Percentiles rank a stretch among this genome's conserved stretches.
Conservation (phyloP, 2,113 vertebrate genomes). For the Ornithorhynchus anatinus region DNA sequence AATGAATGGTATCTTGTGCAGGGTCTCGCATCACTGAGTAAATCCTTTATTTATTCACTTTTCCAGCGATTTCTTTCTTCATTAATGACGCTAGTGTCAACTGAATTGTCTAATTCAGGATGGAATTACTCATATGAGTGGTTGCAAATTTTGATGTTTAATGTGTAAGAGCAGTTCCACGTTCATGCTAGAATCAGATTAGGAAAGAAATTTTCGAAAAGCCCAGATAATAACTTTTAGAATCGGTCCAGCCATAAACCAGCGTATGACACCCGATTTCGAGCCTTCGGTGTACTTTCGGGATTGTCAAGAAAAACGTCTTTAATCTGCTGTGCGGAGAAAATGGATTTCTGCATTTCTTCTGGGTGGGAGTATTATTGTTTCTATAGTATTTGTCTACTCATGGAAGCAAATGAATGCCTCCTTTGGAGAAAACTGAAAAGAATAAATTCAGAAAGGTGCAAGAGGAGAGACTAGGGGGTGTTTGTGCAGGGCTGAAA, state of each 20-base stretch:
- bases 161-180: background rate
- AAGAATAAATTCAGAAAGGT: background rate
- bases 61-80: conserved; percentile 20
- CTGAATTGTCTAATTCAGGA: background rate
- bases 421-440: conserved; percentile 1
- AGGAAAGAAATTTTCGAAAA: background rate
- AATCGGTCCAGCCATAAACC: background rate
- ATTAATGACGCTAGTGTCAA: background rate
- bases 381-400: background rate
- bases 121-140: conserved; percentile 8
- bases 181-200: background rate
- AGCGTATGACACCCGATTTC: background rate
- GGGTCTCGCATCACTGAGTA: background rate
- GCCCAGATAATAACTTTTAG: background rate
- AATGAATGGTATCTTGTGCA: conserved; percentile 10
- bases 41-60: conserved; percentile 26
- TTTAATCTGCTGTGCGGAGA: background rate
- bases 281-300: background rate
- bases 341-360: background rate
- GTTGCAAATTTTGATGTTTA: conserved; percentile 20
- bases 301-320: background rate
- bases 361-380: background rate
- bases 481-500: background rate
- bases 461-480: background rate
- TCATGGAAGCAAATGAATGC: background rate